phyloP scores from a whole-genome alignment of 2,113 vertebrate species.

The Tragelaphus strepsiceros region DNA sequence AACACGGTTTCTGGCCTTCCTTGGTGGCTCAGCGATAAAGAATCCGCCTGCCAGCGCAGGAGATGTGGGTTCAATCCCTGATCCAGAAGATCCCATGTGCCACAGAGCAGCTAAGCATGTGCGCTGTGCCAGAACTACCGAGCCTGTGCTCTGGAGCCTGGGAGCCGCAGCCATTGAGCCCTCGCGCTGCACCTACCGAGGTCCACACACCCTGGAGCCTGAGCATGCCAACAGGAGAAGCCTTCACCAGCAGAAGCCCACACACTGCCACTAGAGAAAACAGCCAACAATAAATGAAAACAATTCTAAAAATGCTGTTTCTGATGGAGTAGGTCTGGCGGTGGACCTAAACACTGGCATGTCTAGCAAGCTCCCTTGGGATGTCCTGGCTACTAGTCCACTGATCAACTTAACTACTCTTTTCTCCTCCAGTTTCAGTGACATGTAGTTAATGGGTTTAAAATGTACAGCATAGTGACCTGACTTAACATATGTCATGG shows the following conservation, averaged over 20 bases:
- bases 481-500: background rate
- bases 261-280: background rate
- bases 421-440: background rate
- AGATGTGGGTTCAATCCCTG: background rate
- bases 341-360: background rate
- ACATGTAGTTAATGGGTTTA: background rate
- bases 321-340: background rate
- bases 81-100: background rate
- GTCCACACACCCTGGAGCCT: background rate
- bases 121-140: rapidly evolving
- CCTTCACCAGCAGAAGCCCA: background rate
- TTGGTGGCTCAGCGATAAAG: background rate
- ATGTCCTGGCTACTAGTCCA: no score
- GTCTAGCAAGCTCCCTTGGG: background rate
- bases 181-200: rapidly evolving
- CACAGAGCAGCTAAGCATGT: background rate
- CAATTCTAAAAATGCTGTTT: background rate
- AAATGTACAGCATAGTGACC: background rate
- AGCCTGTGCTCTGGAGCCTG: background rate
- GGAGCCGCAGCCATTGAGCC: background rate
- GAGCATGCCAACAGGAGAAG: background rate
- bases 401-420: background rate
- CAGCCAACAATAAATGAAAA: rapidly evolving
- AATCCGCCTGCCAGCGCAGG: rapidly evolving
- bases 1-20: background rate